These are phyloP conservation scores for Danionella dracula DNA, from an alignment of 2,797 vertebrate species.

Conservation along the genomic window DNA sequence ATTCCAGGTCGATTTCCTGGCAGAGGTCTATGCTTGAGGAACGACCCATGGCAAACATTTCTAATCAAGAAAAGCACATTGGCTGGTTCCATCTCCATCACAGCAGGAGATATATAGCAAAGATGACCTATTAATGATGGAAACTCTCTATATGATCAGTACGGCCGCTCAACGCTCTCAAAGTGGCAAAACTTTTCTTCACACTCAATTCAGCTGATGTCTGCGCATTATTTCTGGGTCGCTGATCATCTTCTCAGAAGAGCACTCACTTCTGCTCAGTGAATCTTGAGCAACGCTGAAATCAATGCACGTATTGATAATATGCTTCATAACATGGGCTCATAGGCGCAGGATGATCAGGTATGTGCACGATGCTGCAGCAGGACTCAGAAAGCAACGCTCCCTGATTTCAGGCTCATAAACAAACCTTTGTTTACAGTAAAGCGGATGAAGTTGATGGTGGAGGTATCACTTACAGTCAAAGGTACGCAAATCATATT, in stretches of 20 bases:
- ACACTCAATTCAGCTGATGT: constrained; percentile 21
- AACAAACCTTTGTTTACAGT: neutral
- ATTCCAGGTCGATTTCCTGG: constrained; percentile 49
- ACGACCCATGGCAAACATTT: constrained; percentile 62
- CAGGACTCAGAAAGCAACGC: neutral
- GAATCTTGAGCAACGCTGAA: constrained; percentile 36
- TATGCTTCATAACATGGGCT: constrained; percentile 45
- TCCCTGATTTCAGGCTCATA: neutral
- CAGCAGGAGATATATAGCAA: constrained; percentile 11
- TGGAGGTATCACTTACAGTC: too few species aligned
- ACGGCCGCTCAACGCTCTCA: neutral
- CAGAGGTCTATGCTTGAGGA: constrained; percentile 49
- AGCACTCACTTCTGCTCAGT: constrained; percentile 22
- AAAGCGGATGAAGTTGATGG: neutral
- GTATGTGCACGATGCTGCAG: constrained; percentile 31
- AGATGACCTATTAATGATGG: constrained; percentile 29
- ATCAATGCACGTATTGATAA: constrained; percentile 51
- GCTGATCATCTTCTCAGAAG: constrained; percentile 18
- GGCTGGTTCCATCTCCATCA: constrained; percentile 2
- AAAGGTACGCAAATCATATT: too few species aligned
- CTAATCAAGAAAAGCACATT: constrained; percentile 55
- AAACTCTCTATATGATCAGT: neutral
- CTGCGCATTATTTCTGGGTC: constrained; percentile 28
- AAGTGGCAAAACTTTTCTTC: constrained; percentile 19
- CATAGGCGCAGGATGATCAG: constrained; percentile 36